Base-by-base conservation (phyloP, 37 sponge, comb jelly and placozoan species). In the Tethya wilhelma region DNA sequence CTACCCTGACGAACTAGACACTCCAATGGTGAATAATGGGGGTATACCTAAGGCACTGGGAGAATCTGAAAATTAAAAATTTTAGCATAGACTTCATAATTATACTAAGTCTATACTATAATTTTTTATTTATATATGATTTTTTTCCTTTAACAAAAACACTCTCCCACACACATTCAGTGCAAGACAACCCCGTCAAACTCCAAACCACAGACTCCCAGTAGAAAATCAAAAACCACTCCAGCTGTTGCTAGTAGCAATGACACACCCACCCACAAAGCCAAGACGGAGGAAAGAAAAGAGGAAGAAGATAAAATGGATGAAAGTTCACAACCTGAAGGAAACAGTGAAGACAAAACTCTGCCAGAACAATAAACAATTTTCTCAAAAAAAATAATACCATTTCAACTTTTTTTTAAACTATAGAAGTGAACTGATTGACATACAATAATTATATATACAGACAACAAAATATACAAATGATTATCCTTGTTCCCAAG, bases 1-100 rank as follows among this genome's bases (percentile, higher is more conserved):
- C 9, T 88, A 69, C 64, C 93, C 93, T 19, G 71, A 74, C 3
- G 53, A 56, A 5, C 23, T n/a, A n/a, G n/a, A n/a, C n/a, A n/a
- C n/a, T n/a, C n/a, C n/a, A n/a, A n/a, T n/a, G n/a, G n/a, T n/a
- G n/a, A n/a, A n/a, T n/a, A n/a, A n/a, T n/a, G n/a, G n/a, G n/a
- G n/a, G n/a, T n/a, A n/a, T n/a, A n/a, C n/a, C n/a, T n/a, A n/a
- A n/a, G n/a, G n/a, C n/a, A n/a, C n/a, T n/a, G n/a, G n/a, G n/a
- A n/a, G n/a, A n/a, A n/a, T n/a, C n/a, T n/a, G n/a, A n/a, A n/a
- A n/a, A n/a, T n/a, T n/a, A n/a, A n/a, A n/a, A n/a, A n/a, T n/a
- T n/a, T n/a, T n/a, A n/a, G n/a, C n/a, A n/a, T n/a, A n/a, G n/a
- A n/a, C n/a, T n/a, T n/a, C n/a, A n/a, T n/a, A n/a, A n/a, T n/a